These are phyloP conservation scores for Dicyrtomina minuta DNA, from an alignment of 2,888 invertebrate species.

Conservation along the genomic window DNA sequence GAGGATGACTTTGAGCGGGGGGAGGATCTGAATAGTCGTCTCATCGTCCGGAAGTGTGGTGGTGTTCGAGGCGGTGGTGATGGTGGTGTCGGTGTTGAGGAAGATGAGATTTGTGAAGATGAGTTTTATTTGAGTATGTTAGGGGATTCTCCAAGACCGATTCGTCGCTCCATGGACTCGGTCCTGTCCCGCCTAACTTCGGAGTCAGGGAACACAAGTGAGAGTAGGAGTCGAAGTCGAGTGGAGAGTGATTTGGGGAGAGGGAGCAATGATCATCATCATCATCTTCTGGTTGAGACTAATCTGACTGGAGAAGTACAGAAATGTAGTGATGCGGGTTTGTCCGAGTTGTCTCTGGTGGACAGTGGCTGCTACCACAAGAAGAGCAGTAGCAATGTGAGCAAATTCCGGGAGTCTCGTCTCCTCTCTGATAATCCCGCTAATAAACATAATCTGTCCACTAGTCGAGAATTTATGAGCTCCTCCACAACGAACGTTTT, in stretches of 20 bases:
- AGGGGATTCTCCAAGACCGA: slow-evolving; percentile 46
- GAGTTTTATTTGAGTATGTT: slow-evolving; percentile 51
- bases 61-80: neutral
- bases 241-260: slow-evolving; percentile 41
- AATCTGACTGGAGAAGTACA: slow-evolving; percentile 38
- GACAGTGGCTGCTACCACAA: slow-evolving; percentile 49
- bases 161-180: slow-evolving; percentile 47
- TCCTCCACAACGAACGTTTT: slow-evolving; percentile 8
- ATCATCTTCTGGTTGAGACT: slow-evolving; percentile 36
- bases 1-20: slow-evolving; percentile 42
- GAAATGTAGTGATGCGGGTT: slow-evolving; percentile 44
- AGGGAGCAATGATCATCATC: slow-evolving; percentile 28
- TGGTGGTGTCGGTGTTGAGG: neutral
- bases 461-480: slow-evolving; percentile 17
- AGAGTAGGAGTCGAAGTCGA: neutral
- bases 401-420: neutral
- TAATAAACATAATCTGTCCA: neutral
- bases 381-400: slow-evolving; percentile 33
- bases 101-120: slow-evolving; percentile 44
- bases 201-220: slow-evolving; percentile 34
- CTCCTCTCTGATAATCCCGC: neutral
- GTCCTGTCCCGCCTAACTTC: slow-evolving; percentile 47
- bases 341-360: slow-evolving; percentile 41
- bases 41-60: neutral
- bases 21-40: slow-evolving; percentile 2